Evolutionary conservation across 2,113 vertebrate species (phyloP).

Genomic region (Pyxicephalus adspersus): DNA sequence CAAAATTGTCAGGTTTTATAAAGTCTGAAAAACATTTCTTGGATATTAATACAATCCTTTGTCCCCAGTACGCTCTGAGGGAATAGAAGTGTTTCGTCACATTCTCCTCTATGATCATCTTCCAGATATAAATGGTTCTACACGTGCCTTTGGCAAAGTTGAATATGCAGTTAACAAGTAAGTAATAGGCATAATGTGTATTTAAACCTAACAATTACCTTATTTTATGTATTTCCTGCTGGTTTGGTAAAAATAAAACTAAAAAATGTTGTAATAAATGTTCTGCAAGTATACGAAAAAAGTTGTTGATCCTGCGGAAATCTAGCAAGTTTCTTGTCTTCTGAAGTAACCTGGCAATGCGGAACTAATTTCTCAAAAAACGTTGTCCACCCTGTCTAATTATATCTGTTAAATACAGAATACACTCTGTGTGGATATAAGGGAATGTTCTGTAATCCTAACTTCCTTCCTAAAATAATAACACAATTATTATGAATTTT

Average conservation of each 20-base stretch:
- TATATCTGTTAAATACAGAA: background rate
- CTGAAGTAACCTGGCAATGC: too few species aligned
- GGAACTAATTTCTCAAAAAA: too few species aligned
- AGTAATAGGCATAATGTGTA: background rate
- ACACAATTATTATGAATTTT: too few species aligned
- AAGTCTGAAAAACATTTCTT: too few species aligned
- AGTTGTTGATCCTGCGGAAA: too few species aligned
- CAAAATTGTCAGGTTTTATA: background rate
- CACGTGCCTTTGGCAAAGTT: conserved; percentile 22
- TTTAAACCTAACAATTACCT: background rate
- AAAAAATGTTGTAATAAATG: too few species aligned
- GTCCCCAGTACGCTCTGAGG: conserved; percentile 12
- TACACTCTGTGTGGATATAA: background rate
- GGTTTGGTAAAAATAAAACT: too few species aligned
- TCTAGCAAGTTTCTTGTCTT: too few species aligned
- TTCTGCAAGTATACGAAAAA: too few species aligned
- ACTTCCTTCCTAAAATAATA: too few species aligned
- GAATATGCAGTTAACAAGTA: conserved; percentile 29
- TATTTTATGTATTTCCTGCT: background rate
- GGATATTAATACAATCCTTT: background rate
- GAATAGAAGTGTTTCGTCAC: conserved; percentile 28
- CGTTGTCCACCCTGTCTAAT: too few species aligned
- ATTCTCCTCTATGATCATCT: conserved; percentile 15
- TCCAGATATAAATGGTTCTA: conserved; percentile 26
- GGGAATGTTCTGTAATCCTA: background rate